A percentile compares a stretch with the other conserved stretches of the same genome.
phyloP scores from a whole-genome alignment of 2,113 vertebrate species.

The Gorsachius goisagi region DNA sequence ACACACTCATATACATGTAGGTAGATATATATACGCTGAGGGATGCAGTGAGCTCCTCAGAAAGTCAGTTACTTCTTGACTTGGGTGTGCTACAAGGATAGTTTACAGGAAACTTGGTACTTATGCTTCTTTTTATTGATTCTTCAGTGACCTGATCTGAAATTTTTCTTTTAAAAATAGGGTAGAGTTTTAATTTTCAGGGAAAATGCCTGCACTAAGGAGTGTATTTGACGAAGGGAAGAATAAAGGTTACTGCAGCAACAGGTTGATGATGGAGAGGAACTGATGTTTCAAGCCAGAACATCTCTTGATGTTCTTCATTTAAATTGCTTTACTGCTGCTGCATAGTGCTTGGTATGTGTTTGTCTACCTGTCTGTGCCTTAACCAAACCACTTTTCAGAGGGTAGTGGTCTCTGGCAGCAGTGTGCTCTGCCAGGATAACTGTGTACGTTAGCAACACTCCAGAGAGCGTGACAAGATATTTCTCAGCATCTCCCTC shows the following conservation, averaged over 20 bases:
- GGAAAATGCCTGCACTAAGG: background rate
- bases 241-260: background rate
- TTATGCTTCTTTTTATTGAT: background rate
- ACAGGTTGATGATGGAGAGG: background rate
- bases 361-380: background rate
- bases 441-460: accelerated
- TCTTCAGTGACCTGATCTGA: background rate
- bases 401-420: background rate
- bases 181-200: background rate
- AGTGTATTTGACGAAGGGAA: background rate
- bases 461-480: accelerated
- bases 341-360: accelerated
- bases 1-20: too few relatives aligned
- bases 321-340: background rate
- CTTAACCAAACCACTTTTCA: background rate
- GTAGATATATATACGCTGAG: background rate
- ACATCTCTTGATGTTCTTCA: background rate
- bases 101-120: background rate
- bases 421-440: background rate
- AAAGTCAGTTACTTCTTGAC: background rate
- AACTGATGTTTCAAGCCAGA: background rate
- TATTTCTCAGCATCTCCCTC: background rate
- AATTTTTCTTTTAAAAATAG: background rate
- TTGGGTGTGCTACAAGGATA: accelerated
- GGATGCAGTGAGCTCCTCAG: background rate